Percentiles rank a stretch among this genome's conserved stretches.
phyloP scores from a whole-genome alignment of 2,113 vertebrate genomes.

The Sarotherodon lohbergeri region DNA sequence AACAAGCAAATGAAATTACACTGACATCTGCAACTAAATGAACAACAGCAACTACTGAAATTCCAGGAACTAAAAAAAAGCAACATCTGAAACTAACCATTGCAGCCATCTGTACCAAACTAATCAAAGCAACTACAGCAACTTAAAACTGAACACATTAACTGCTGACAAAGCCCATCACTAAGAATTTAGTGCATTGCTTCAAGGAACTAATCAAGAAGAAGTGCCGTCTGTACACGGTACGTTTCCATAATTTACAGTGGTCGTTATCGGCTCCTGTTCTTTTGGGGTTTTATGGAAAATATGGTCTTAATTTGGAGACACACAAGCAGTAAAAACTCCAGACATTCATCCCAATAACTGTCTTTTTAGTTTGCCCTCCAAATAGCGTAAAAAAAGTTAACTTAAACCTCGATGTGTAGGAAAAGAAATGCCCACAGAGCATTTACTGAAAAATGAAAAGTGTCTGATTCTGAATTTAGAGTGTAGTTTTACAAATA shows the following conservation, averaged over 20 bases:
- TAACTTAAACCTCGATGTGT: not conserved
- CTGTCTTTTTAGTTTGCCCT: not conserved
- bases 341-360: not conserved
- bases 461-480: not conserved
- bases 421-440: not conserved
- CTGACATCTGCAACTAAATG: not conserved
- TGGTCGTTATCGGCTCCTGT: not conserved
- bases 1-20: too few species aligned
- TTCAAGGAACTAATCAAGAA: not conserved
- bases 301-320: slow-evolving; percentile 1
- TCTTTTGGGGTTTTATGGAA: not conserved
- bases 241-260: not conserved
- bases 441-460: not conserved
- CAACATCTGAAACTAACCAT: not conserved
- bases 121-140: not conserved
- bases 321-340: not conserved
- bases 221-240: not conserved
- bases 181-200: not conserved
- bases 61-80: not conserved
- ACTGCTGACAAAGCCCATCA: accelerated
- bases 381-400: not conserved
- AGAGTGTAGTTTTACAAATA: not conserved
- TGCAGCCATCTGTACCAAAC: not conserved
- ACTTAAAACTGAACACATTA: not conserved
- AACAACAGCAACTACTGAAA: not conserved